Evolutionary conservation across 2,797 vertebrate genomes (phyloP).

Genomic region (Bovichtus variegatus): DNA sequence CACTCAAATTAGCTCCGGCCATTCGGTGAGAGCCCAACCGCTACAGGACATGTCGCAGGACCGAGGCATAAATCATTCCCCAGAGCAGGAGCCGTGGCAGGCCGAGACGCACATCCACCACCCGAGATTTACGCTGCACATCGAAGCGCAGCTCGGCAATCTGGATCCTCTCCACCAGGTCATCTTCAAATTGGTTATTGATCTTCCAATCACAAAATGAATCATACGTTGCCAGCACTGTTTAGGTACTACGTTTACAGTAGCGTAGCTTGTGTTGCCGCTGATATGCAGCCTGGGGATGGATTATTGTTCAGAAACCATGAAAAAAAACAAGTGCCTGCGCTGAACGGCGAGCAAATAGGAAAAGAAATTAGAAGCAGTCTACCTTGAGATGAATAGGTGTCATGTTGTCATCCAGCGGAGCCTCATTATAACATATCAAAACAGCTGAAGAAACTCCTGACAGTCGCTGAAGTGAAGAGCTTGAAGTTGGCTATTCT

Average conservation of each 20-base stretch:
- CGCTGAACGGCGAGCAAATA: conserved; percentile 54
- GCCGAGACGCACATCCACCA: conserved; percentile 59
- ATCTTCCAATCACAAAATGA: conserved; percentile 84
- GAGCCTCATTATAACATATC: conserved; percentile 75
- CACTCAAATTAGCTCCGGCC: conserved; percentile 74
- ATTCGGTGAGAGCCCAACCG: conserved; percentile 51
- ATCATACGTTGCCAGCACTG: conserved; percentile 74
- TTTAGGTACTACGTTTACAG: conserved; percentile 75
- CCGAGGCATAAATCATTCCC: conserved; percentile 77
- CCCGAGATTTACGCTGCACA: conserved; percentile 77
- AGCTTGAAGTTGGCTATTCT: conserved; percentile 57
- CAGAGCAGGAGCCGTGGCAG: conserved; percentile 68
- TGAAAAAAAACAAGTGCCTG: conserved; percentile 63
- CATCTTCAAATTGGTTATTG: conserved; percentile 88
- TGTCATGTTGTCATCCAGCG: conserved; percentile 64
- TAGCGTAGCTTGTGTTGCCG: conserved; percentile 45
- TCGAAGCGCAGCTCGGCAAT: conserved; percentile 64
- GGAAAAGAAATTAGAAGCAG: conserved; percentile 57
- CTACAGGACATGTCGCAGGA: conserved; percentile 48
- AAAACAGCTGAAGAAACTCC: conserved; percentile 55
- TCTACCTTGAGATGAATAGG: conserved; percentile 61
- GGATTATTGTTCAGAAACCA: conserved; percentile 67
- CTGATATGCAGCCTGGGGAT: conserved; percentile 63
- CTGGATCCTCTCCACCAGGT: conserved; percentile 75
- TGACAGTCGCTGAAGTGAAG: conserved; percentile 56